phyloP scores from a whole-genome alignment of 2,888 invertebrate genomes.

The Stenodema calcarata region DNA sequence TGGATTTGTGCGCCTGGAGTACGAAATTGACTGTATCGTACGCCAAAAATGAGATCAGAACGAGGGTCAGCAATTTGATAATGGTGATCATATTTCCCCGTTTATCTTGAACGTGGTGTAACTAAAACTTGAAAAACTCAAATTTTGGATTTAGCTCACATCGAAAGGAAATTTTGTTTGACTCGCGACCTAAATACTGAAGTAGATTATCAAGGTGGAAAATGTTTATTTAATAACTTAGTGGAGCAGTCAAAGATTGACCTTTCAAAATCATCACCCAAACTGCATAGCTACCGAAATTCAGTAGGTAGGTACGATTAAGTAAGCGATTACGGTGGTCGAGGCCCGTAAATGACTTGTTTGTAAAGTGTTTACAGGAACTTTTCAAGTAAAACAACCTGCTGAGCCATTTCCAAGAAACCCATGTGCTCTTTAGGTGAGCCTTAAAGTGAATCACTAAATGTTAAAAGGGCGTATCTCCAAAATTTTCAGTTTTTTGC shows the following conservation, averaged over 20 bases:
- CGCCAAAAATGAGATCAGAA: neutral
- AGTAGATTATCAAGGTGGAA: neutral
- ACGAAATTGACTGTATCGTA: conserved; percentile 31
- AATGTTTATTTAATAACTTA: neutral
- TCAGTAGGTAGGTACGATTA: too few relatives aligned
- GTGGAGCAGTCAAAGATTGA: neutral
- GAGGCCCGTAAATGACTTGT: too few relatives aligned
- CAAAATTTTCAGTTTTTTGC: too few relatives aligned
- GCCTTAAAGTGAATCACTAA: too few relatives aligned
- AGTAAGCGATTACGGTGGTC: too few relatives aligned
- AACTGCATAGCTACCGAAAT: too few relatives aligned
- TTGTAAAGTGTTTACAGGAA: too few relatives aligned
- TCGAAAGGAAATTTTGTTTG: neutral
- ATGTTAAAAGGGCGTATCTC: too few relatives aligned
- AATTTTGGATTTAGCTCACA: neutral
- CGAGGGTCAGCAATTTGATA: neutral
- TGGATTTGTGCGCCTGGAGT: neutral
- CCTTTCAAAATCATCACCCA: too few relatives aligned
- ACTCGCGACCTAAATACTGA: neutral
- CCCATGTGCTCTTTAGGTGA: too few relatives aligned
- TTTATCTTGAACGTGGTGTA: neutral
- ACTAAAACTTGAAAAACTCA: neutral
- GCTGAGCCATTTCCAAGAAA: too few relatives aligned
- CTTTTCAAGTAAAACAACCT: too few relatives aligned
- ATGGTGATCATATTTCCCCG: neutral